Conservation (phyloP, 2,888 invertebrate species). For the Odontothrips loti region DNA sequence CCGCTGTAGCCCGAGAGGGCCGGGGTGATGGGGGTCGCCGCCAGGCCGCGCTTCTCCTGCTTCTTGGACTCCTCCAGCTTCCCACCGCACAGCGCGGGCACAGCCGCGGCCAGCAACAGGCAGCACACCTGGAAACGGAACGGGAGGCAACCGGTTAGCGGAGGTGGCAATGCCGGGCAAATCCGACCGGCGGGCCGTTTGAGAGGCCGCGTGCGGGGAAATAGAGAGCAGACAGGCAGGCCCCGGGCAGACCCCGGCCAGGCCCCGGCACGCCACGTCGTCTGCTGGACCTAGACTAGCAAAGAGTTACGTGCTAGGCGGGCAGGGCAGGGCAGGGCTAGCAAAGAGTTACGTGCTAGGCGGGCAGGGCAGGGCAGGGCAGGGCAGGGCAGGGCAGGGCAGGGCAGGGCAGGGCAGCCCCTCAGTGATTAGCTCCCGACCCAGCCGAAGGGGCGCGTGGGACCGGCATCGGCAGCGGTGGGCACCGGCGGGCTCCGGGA, state of each 20-base stretch:
- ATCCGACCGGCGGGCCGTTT: not conserved
- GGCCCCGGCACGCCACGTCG: no score
- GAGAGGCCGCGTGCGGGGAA: not conserved
- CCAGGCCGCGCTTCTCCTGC: conserved; percentile 16
- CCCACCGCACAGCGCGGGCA: conserved; percentile 4
- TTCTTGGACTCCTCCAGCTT: conserved; percentile 22
- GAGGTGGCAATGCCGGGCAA: not conserved
- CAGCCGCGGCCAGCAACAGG: conserved; percentile 13
- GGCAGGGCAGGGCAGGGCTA: not conserved
- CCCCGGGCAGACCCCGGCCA: no score
- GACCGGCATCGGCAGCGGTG: no score
- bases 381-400: no score
- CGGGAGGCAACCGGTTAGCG: not conserved
- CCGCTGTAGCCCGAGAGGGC: not conserved
- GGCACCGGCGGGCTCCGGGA: no score
- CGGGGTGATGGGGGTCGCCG: not conserved
- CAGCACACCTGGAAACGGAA: conserved; percentile 18
- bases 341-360: no score
- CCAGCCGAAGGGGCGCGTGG: no score
- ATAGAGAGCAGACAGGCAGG: not conserved
- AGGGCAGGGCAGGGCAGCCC: no score
- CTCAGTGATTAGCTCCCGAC: no score
- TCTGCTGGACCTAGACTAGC: no score
- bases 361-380: not conserved
- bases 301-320: no score